Evolutionary conservation across 2,113 vertebrate genomes (phyloP).

Genomic region (Galeopterus variegatus): DNA sequence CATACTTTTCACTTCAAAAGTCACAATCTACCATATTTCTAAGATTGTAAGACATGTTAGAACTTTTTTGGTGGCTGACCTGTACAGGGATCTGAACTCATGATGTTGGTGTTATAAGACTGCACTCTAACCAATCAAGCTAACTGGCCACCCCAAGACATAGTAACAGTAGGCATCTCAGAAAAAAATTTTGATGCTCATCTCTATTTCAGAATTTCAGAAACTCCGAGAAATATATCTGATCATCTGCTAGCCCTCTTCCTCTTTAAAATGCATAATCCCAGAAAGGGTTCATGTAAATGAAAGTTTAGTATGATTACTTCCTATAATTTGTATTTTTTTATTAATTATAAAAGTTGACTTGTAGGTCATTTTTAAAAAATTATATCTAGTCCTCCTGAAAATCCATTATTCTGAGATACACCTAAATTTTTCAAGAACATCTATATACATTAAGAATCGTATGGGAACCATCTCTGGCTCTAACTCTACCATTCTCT

Average conservation of each 20-base stretch:
- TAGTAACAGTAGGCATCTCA: not conserved
- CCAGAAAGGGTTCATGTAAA: conserved; percentile 8
- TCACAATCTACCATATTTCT: not conserved
- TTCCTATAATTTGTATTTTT: conserved; percentile 18
- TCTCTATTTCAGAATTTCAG: conserved; percentile 36
- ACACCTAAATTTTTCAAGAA: not conserved
- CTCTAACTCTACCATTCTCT: not conserved
- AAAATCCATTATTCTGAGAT: not conserved
- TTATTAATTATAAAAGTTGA: conserved; percentile 2
- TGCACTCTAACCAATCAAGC: no score
- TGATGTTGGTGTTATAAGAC: no score
- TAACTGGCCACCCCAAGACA: not conserved
- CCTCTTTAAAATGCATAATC: conserved; percentile 11
- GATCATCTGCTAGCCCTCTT: not conserved
- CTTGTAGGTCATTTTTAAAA: conserved; percentile 38
- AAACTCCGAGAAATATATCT: conserved; percentile 22
- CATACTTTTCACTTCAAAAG: not conserved
- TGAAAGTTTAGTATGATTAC: not conserved
- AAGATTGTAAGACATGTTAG: conserved; percentile 15
- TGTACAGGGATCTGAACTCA: no score
- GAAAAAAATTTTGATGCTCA: not conserved
- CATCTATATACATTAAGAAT: conserved; percentile 40
- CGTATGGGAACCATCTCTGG: not conserved
- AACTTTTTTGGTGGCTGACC: no score
- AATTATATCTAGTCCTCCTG: not conserved